phyloP scores from a whole-genome alignment of 2,113 vertebrate genomes.

The Gasterosteus nipponicus region DNA sequence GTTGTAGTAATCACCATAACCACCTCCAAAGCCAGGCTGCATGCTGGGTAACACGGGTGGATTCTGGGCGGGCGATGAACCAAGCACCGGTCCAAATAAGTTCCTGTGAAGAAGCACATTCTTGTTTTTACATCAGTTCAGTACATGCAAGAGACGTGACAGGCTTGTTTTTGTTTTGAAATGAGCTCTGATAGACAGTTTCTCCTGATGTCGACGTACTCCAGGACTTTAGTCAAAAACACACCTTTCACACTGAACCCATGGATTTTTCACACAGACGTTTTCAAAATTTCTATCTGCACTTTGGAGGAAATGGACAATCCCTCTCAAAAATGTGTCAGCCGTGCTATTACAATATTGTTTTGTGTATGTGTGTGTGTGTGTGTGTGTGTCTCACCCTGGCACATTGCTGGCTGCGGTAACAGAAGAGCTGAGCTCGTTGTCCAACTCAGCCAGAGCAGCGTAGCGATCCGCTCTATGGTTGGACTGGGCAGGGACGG shows the following conservation, averaged over 20 bases:
- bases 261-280: background rate
- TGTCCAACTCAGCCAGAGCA: constrained; percentile 92
- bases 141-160: background rate
- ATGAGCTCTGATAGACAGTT: background rate
- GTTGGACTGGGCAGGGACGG: constrained; percentile 80
- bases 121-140: background rate
- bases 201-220: background rate
- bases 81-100: constrained; percentile 90
- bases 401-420: constrained; percentile 83
- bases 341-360: background rate
- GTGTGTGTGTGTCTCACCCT: constrained; percentile 79
- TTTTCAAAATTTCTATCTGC: background rate
- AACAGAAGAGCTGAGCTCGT: constrained; percentile 86
- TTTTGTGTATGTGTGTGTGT: background rate
- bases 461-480: constrained; percentile 90
- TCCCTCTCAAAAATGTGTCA: background rate
- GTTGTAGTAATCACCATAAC: background rate
- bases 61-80: constrained; percentile 87
- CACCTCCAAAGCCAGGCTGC: constrained; percentile 93
- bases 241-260: background rate
- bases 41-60: constrained; percentile 86
- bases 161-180: background rate
- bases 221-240: background rate
- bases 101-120: constrained; percentile 76
- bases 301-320: background rate